Percentiles rank a stretch among this genome's conserved stretches.
phyloP scores from a whole-genome alignment of 1,140 invertebrate species.

The Leptopilina boulardi region DNA sequence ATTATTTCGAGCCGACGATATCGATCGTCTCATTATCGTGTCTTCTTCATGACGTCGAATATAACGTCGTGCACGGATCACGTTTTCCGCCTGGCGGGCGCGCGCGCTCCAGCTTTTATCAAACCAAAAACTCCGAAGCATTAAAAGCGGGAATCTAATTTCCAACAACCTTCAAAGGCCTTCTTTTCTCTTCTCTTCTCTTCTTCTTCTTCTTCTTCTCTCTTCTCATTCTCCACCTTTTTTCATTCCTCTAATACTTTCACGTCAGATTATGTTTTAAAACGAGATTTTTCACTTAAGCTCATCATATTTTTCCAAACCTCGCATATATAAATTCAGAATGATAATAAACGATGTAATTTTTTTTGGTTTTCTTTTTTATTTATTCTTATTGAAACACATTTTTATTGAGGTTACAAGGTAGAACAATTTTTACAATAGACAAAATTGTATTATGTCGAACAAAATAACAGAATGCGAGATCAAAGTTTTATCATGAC shows the following conservation, averaged over 20 bases:
- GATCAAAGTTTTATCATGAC: too few species aligned
- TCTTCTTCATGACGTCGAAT: slow-evolving; percentile 40
- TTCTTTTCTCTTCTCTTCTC: background rate
- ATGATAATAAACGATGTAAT: background rate
- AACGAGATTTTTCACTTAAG: slow-evolving; percentile 7
- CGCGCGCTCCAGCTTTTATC: background rate
- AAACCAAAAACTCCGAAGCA: slow-evolving; percentile 9
- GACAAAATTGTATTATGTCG: too few species aligned
- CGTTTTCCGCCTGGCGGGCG: slow-evolving; percentile 7
- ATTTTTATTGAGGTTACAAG: too few species aligned
- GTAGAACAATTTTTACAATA: too few species aligned
- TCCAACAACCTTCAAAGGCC: slow-evolving; percentile 16
- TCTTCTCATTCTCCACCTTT: too few species aligned
- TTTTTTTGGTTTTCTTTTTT: too few species aligned
- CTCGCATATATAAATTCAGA: too few species aligned
- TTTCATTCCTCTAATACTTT: background rate
- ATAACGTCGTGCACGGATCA: slow-evolving; percentile 16
- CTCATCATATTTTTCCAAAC: background rate
- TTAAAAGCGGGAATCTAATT: slow-evolving; percentile 29
- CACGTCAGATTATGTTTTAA: slow-evolving; percentile 30
- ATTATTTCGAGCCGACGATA: slow-evolving; percentile 48
- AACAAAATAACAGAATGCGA: too few species aligned
- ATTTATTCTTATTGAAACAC: too few species aligned
- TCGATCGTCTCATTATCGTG: slow-evolving; percentile 52
- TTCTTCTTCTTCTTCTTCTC: background rate